phyloP scores from a whole-genome alignment of 2,888 invertebrate species.

The Drosophila leonis region DNA sequence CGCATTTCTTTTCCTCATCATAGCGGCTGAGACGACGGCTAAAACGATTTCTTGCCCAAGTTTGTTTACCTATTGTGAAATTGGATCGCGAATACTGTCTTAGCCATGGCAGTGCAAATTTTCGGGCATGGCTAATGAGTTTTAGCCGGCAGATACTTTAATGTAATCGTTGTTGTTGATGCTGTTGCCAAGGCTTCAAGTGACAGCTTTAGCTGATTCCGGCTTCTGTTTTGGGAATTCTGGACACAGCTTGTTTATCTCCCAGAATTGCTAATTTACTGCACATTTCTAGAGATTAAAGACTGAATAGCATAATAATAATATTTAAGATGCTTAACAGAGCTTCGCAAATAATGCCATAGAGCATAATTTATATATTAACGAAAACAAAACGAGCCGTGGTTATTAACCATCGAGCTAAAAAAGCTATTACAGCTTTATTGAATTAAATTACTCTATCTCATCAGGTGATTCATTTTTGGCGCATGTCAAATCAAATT shows the following conservation, averaged over 20 bases:
- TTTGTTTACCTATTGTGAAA: constrained; percentile 60
- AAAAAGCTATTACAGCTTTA: not conserved
- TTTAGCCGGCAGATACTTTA: constrained; percentile 26
- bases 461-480: not conserved
- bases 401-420: not conserved
- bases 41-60: constrained; percentile 13
- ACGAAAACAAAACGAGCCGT: not conserved
- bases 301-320: constrained; percentile 11
- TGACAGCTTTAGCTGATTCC: constrained; percentile 33
- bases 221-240: constrained; percentile 22
- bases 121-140: constrained; percentile 57
- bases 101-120: constrained; percentile 31
- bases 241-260: constrained; percentile 20
- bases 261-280: constrained; percentile 37
- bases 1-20: constrained; percentile 2
- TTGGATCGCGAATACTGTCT: constrained; percentile 30
- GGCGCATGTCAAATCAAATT: constrained; percentile 9
- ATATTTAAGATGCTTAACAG: not conserved
- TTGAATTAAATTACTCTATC: not conserved
- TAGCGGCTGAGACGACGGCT: constrained; percentile 3
- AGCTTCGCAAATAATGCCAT: not conserved
- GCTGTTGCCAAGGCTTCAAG: constrained; percentile 16
- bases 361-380: not conserved
- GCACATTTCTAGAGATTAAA: constrained; percentile 32
- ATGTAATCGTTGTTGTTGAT: constrained; percentile 6